phyloP scores from a whole-genome alignment of 2,888 invertebrate genomes.

The Hymenopus coronatus region DNA sequence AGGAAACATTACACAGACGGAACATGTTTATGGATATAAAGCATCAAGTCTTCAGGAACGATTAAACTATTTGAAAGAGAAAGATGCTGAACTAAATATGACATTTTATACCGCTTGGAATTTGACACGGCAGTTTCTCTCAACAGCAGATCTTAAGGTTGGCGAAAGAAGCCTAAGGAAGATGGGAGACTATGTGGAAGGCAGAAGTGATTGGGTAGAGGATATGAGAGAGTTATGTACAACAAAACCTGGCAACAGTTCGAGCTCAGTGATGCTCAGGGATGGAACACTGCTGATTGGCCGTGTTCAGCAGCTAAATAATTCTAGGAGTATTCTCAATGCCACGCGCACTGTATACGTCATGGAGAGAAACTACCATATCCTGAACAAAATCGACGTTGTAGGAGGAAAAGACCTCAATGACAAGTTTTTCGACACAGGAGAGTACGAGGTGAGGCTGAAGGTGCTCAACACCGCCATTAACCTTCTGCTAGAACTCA shows the following conservation, averaged over 20 bases:
- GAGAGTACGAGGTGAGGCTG: not conserved
- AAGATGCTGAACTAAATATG: not conserved
- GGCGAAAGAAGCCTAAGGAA: not conserved
- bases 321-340: not conserved
- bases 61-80: not conserved
- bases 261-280: not conserved
- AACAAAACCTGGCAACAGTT: not conserved
- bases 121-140: not conserved
- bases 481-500: not conserved
- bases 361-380: not conserved
- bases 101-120: not conserved
- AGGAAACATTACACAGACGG: not conserved
- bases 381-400: not conserved
- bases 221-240: not conserved
- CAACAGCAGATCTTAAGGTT: not conserved
- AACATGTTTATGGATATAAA: not conserved
- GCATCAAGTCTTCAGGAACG: not conserved
- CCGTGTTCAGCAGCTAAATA: not conserved
- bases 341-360: not conserved
- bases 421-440: not conserved
- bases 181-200: not conserved
- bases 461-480: not conserved
- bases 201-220: not conserved
- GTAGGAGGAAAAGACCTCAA: not conserved
- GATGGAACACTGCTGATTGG: not conserved